Evolutionary conservation across 1,140 invertebrate genomes (phyloP).

Genomic region (Brachionus koreanus): DNA sequence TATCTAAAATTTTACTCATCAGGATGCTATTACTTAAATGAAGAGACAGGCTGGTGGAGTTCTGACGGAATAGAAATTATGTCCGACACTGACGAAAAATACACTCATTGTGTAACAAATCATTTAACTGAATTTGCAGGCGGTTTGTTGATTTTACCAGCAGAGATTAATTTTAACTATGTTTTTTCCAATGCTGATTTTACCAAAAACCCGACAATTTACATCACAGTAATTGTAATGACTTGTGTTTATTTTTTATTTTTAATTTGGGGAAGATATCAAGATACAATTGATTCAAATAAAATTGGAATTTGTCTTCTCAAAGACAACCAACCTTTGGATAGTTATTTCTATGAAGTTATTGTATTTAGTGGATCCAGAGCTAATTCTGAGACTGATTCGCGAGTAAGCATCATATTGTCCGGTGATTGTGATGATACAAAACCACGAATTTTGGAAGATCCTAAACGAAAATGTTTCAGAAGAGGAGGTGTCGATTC

Average conservation of each 20-base stretch:
- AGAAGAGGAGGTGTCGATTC: constrained; percentile 58
- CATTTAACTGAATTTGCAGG: constrained; percentile 58
- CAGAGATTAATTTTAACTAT: constrained; percentile 58
- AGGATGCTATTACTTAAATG: constrained; percentile 48
- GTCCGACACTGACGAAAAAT: constrained; percentile 45
- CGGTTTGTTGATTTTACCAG: constrained; percentile 56
- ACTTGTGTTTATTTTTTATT: constrained; percentile 57
- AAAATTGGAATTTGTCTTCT: constrained; percentile 60
- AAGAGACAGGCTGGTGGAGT: constrained; percentile 47
- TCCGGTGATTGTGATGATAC: constrained; percentile 62
- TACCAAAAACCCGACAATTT: constrained; percentile 62
- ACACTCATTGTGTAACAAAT: constrained; percentile 51
- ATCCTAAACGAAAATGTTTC: constrained; percentile 57
- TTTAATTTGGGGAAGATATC: constrained; percentile 59
- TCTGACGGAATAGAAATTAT: constrained; percentile 49
- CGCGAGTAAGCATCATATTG: constrained; percentile 54
- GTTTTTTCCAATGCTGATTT: constrained; percentile 60
- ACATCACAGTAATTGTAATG: constrained; percentile 61
- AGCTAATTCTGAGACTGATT: constrained; percentile 60
- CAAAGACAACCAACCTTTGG: constrained; percentile 60
- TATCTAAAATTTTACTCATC: constrained; percentile 46
- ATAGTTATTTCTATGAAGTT: constrained; percentile 63
- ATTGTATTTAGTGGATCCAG: constrained; percentile 61
- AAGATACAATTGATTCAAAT: constrained; percentile 60
- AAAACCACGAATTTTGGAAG: constrained; percentile 57